phyloP scores from a whole-genome alignment of 1,140 invertebrate genomes.

The Bursaphelenchus mucronatus region DNA sequence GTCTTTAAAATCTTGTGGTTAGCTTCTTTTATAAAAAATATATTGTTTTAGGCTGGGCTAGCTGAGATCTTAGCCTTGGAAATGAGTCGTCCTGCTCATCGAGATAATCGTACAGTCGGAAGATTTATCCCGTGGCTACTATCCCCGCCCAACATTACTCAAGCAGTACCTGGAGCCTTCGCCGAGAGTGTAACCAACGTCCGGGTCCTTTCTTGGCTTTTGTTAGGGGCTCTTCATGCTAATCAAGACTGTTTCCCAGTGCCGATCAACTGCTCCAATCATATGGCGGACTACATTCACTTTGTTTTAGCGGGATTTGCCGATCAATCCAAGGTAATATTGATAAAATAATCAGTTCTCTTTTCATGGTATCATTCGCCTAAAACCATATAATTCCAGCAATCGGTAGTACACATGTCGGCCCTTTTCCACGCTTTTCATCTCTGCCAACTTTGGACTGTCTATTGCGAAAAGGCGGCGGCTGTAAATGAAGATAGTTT shows the following conservation, averaged over 20 bases:
- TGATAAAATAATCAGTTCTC: constrained; percentile 11
- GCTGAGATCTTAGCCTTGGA: constrained; percentile 51
- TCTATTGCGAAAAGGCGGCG: constrained; percentile 88
- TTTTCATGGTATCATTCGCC: constrained; percentile 18
- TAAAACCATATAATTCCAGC: constrained; percentile 56
- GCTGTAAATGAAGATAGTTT: constrained; percentile 68
- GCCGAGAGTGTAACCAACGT: constrained; percentile 90
- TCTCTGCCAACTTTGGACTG: constrained; percentile 84
- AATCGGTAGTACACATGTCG: constrained; percentile 80
- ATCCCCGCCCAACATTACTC: constrained; percentile 54
- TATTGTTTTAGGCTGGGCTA: constrained; percentile 63
- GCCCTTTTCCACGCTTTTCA: constrained; percentile 71
- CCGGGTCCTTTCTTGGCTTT: constrained; percentile 85
- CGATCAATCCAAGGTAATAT: constrained; percentile 77
- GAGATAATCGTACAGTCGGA: constrained; percentile 54
- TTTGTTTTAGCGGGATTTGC: constrained; percentile 86
- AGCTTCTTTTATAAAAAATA: constrained; percentile 62
- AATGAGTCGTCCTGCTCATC: constrained; percentile 50
- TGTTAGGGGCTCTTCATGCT: constrained; percentile 86
- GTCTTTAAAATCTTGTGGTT: constrained; percentile 69
- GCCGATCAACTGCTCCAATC: constrained; percentile 87
- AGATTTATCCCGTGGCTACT: constrained; percentile 60
- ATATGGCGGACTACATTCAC: constrained; percentile 93
- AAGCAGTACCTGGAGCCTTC: constrained; percentile 79
- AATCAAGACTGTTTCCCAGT: constrained; percentile 77